phyloP scores from a whole-genome alignment of 2,797 vertebrate genomes.

The Oryzias dopingdopingensis region DNA sequence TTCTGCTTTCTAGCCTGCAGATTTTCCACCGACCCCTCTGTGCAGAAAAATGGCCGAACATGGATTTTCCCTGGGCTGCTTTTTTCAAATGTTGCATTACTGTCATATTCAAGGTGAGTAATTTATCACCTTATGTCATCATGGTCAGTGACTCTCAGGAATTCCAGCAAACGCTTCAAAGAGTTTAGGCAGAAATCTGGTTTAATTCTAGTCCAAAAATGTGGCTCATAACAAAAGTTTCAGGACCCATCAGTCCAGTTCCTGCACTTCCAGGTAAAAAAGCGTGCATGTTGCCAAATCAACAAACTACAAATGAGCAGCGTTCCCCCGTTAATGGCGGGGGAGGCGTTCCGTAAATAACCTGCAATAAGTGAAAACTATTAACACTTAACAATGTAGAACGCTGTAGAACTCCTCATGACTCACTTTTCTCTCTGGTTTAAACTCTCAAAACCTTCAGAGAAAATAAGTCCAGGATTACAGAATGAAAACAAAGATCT shows the following conservation, averaged over 20 bases:
- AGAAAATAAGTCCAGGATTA: too few relatives aligned
- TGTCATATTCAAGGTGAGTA: not conserved
- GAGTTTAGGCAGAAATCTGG: constrained; percentile 15
- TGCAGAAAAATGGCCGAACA: constrained; percentile 1
- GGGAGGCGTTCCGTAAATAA: too few relatives aligned
- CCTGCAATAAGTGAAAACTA: too few relatives aligned
- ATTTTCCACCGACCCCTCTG: constrained; percentile 26
- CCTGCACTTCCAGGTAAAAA: not conserved
- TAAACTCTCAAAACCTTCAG: too few relatives aligned
- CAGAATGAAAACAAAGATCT: too few relatives aligned
- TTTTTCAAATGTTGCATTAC: not conserved
- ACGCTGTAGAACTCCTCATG: too few relatives aligned
- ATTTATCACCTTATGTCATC: not conserved
- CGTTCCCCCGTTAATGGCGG: too few relatives aligned
- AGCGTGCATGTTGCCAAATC: constrained; percentile 12
- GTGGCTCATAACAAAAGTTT: constrained; percentile 19
- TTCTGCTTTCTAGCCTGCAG: constrained; percentile 23
- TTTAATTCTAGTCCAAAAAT: constrained; percentile 38
- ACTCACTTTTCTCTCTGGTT: too few relatives aligned
- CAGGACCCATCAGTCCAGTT: constrained; percentile 23
- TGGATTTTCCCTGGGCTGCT: not conserved
- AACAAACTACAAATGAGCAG: constrained; percentile 1
- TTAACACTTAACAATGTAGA: too few relatives aligned
- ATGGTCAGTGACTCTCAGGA: not conserved
- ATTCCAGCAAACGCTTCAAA: constrained; percentile 3